Evolutionary conservation across 37 sponge, comb jelly and placozoan genomes (phyloP).

Genomic region (Lycopodina hypogea): DNA sequence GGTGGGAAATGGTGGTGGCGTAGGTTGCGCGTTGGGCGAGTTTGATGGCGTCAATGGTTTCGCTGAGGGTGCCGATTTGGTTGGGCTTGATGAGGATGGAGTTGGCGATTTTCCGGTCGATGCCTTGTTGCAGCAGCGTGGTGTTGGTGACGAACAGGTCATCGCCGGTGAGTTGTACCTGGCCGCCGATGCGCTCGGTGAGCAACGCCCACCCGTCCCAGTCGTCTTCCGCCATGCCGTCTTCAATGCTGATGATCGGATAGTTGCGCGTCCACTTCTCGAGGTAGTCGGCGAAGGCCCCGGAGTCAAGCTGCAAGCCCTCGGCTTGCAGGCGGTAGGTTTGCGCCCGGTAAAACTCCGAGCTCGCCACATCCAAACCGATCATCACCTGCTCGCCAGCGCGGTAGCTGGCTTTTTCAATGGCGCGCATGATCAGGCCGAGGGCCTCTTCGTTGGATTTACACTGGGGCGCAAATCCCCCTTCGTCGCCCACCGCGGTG

Average conservation of each 20-base stretch:
- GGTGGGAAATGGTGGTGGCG: not conserved
- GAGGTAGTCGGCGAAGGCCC: not conserved
- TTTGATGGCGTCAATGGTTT: not conserved
- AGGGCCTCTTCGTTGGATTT: not conserved
- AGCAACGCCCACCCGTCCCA: not conserved
- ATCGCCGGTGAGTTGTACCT: not conserved
- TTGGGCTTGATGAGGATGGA: not conserved
- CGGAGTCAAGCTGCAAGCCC: not conserved
- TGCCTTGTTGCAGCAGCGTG: not conserved
- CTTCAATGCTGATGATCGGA: not conserved
- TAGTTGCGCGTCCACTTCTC: not conserved
- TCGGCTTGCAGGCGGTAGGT: not conserved
- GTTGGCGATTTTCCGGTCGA: not conserved
- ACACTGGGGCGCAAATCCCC: conserved; percentile 1
- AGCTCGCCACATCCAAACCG: not conserved
- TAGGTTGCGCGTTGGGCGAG: not conserved
- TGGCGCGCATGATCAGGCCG: not conserved
- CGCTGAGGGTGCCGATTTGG: not conserved
- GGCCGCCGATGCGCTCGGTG: not conserved
- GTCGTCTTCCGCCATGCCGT: not conserved
- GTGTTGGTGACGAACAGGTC: conserved; percentile 1
- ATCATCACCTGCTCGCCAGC: not conserved
- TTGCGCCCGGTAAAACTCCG: not conserved
- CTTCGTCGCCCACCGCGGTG: conserved; percentile 8
- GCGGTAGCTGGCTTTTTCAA: not conserved